These are phyloP conservation scores for Cataglyphis albicans DNA, from an alignment of 2,888 invertebrate species.

Conservation along the genomic window DNA sequence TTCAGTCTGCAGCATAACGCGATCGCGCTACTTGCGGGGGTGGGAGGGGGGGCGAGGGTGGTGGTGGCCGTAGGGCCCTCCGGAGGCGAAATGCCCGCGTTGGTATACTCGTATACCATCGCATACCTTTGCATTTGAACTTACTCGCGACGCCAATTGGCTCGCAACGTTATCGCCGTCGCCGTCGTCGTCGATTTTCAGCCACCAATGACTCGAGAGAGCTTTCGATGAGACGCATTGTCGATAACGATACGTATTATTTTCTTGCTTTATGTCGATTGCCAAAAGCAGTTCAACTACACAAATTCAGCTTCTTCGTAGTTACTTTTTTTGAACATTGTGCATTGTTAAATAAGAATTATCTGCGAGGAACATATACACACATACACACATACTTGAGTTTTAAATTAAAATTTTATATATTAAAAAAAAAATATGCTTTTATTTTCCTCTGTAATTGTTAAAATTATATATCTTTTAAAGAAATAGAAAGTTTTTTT, in stretches of 20 bases:
- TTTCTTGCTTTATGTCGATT: background rate
- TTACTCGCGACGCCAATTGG: conserved; percentile 49
- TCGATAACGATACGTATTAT: conserved; percentile 2
- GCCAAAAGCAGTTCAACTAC: background rate
- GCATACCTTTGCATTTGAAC: conserved; percentile 69
- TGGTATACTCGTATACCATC: conserved; percentile 71
- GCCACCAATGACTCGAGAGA: conserved; percentile 37
- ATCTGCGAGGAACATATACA: background rate
- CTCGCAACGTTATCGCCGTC: conserved; percentile 25
- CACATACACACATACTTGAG: background rate
- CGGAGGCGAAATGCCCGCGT: conserved; percentile 73
- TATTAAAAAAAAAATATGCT: background rate
- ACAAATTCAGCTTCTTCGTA: background rate
- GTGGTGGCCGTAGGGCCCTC: conserved; percentile 72
- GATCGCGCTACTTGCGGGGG: conserved; percentile 79
- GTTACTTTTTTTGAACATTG: background rate
- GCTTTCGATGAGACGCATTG: background rate
- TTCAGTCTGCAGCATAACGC: conserved; percentile 77
- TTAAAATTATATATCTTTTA: background rate
- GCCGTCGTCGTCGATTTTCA: conserved; percentile 24
- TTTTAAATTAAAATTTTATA: background rate
- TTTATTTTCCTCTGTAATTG: background rate
- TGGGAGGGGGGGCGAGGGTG: background rate
- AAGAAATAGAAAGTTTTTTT: background rate
- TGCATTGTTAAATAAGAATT: background rate